Percentiles rank a stretch among this genome's conserved stretches.
These are phyloP conservation scores for Operophtera brumata DNA, from an alignment of 2,888 invertebrate species.

Conservation along the genomic window DNA sequence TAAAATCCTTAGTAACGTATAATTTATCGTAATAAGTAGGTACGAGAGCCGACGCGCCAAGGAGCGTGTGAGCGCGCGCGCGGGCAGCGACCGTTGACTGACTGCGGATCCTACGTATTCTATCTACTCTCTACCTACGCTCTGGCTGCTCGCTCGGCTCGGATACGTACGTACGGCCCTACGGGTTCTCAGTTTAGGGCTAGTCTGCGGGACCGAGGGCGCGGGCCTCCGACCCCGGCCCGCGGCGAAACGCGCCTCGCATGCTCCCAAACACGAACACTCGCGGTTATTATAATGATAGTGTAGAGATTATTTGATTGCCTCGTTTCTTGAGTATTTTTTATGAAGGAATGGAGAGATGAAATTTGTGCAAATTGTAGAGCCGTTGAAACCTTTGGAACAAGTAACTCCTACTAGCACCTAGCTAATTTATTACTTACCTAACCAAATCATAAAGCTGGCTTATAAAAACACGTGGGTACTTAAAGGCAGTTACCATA, in stretches of 20 bases:
- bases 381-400: not conserved
- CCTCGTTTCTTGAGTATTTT: not conserved
- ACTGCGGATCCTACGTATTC: not conserved
- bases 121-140: not conserved
- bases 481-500: too few relatives aligned
- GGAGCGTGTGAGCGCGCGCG: constrained; percentile 1
- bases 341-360: not conserved
- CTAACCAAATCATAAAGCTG: not conserved
- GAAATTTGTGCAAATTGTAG: not conserved
- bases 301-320: not conserved
- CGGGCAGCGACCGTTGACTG: not conserved
- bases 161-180: not conserved
- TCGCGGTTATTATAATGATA: constrained; percentile 21
- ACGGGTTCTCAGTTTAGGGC: constrained; percentile 4
- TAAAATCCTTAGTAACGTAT: not conserved
- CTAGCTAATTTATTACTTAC: too few relatives aligned
- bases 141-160: not conserved
- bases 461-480: too few relatives aligned
- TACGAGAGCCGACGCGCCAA: not conserved
- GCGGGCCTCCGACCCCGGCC: constrained; percentile 6
- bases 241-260: constrained; percentile 15
- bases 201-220: not conserved
- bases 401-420: not conserved
- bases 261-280: constrained; percentile 18
- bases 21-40: constrained; percentile 10